Percentiles rank a stretch among this genome's conserved stretches.
Evolutionary conservation across 2,888 invertebrate genomes (phyloP).

Genomic region (Neoaliturus tenellus): DNA sequence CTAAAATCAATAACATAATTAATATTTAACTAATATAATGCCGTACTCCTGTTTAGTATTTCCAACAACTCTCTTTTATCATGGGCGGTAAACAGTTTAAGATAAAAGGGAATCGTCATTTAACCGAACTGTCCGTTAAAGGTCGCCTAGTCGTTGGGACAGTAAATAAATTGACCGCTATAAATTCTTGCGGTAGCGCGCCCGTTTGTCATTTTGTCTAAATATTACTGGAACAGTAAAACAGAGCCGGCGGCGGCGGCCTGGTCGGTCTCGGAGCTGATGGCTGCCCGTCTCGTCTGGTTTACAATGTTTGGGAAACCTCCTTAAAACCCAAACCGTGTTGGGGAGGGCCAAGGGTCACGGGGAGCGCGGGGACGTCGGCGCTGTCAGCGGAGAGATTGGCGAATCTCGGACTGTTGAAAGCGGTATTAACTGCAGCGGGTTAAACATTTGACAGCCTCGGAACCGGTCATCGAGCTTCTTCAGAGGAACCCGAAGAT

Average conservation of each 20-base stretch:
- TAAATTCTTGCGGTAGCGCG: neutral
- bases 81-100: conserved; percentile 1
- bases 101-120: conserved; percentile 15
- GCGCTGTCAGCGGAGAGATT: neutral
- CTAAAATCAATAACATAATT: too few species aligned
- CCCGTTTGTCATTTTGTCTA: conserved; percentile 16
- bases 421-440: neutral
- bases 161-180: neutral
- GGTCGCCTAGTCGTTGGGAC: neutral
- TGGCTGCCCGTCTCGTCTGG: neutral
- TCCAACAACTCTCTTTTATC: neutral
- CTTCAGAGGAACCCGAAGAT: neutral
- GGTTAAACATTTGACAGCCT: neutral
- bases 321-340: conserved; percentile 25
- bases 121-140: neutral
- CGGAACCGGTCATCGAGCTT: conserved; percentile 12
- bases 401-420: neutral
- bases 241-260: neutral
- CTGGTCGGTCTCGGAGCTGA: neutral
- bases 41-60: too few species aligned
- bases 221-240: neutral
- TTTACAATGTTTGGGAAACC: neutral
- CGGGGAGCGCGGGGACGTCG: neutral
- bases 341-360: conserved; percentile 4
- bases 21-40: too few species aligned